phyloP scores from a whole-genome alignment of 2,113 vertebrate genomes.

The Dermatemys mawii region DNA sequence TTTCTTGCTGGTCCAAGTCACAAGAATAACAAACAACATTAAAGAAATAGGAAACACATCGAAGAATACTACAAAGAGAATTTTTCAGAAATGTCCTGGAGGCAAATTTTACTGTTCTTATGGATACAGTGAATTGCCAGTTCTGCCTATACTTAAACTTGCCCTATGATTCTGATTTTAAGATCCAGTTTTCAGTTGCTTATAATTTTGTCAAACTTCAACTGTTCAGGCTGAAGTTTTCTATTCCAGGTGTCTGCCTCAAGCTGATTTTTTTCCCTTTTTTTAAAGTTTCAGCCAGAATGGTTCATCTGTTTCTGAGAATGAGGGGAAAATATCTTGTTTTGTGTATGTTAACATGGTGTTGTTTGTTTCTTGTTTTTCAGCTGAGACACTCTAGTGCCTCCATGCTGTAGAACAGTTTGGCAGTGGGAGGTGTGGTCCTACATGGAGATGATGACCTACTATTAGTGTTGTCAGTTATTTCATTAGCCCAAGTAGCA shows the following conservation, averaged over 20 bases:
- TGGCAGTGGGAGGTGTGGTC: neutral
- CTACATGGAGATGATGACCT: neutral
- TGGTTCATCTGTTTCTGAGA: neutral
- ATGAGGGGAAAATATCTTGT: neutral
- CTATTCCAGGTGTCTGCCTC: neutral
- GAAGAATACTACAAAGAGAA: neutral
- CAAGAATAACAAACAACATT: neutral
- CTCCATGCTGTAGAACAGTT: neutral
- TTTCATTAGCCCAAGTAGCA: neutral
- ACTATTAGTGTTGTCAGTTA: neutral
- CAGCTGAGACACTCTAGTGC: accelerated
- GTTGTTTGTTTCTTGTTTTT: neutral
- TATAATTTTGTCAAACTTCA: neutral
- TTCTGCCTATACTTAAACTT: neutral
- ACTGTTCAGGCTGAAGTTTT: neutral
- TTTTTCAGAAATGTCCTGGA: accelerated
- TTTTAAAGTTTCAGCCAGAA: neutral
- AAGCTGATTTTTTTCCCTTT: neutral
- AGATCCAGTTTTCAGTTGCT: neutral
- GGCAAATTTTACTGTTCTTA: neutral
- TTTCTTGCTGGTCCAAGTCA: neutral
- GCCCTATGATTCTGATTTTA: neutral
- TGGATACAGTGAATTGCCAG: neutral
- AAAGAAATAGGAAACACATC: neutral
- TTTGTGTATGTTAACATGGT: neutral